Percentiles rank a stretch among this genome's conserved stretches.
Evolutionary conservation across 2,113 vertebrate genomes (phyloP).

Genomic region (Tragulus kanchil): DNA sequence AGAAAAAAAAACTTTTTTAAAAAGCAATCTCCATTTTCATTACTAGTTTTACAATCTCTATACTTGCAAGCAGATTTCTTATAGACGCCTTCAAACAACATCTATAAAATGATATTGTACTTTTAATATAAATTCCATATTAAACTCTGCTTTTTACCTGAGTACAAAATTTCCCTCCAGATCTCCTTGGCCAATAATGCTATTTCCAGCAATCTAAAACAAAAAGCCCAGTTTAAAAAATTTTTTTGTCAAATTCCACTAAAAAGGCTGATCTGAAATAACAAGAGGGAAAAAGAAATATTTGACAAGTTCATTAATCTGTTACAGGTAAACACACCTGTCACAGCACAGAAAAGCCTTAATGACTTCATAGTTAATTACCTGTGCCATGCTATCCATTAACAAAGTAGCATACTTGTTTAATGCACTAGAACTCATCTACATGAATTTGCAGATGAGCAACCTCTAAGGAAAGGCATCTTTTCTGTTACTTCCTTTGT

Average conservation of each 20-base stretch:
- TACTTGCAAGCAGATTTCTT: not conserved
- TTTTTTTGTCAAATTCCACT: slow-evolving; percentile 93
- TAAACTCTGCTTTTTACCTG: not conserved
- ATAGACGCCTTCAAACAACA: not conserved
- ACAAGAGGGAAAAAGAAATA: slow-evolving; percentile 75
- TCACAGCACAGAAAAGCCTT: not conserved
- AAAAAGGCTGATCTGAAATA: slow-evolving; percentile 90
- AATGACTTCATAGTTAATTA: slow-evolving; percentile 47
- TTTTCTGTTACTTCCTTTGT: slow-evolving; percentile 33
- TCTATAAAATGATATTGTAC: fast-evolving
- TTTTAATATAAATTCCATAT: not conserved
- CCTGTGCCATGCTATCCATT: fast-evolving
- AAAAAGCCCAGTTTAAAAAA: too few species aligned
- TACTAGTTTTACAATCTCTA: not conserved
- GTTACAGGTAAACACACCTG: not conserved
- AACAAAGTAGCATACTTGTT: not conserved
- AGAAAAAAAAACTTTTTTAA: not conserved
- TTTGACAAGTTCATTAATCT: slow-evolving; percentile 70
- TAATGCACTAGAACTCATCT: slow-evolving; percentile 19
- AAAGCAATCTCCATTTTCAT: not conserved
- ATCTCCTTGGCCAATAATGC: not conserved
- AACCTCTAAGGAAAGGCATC: slow-evolving; percentile 23
- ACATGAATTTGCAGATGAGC: slow-evolving; percentile 34
- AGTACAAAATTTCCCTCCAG: not conserved
- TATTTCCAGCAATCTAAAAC: not conserved